Conservation (phyloP, 2,113 vertebrate genomes). For the Mustela nigripes region DNA sequence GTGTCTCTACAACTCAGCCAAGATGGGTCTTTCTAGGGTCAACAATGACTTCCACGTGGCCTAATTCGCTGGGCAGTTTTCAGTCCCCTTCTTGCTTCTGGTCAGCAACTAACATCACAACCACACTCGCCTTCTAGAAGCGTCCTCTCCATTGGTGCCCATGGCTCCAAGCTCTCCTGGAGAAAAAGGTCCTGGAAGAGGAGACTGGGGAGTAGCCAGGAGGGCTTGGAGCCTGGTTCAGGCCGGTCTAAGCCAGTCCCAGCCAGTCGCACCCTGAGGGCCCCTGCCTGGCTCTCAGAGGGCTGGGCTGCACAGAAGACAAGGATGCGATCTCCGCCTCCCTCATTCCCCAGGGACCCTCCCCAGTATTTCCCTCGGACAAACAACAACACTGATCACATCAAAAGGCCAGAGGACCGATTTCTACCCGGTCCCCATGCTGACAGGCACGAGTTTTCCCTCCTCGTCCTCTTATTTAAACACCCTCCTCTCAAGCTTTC, state of each 20-base stretch:
- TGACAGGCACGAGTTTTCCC: not conserved
- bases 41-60: not conserved
- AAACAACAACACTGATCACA: not conserved
- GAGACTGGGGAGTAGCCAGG: no score
- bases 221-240: not conserved
- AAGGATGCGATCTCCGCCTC: fast-evolving
- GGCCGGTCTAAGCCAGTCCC: not conserved
- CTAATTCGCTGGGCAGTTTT: not conserved
- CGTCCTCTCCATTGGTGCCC: not conserved
- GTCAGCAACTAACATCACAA: not conserved
- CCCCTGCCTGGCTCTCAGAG: not conserved
- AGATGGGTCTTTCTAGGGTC: not conserved
- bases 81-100: not conserved
- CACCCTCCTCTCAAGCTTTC: slow-evolving; percentile 82
- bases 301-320: not conserved
- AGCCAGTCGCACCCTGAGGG: not conserved
- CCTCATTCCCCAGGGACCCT: not conserved
- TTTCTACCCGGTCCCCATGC: not conserved
- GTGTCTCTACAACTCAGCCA: not conserved
- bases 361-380: not conserved
- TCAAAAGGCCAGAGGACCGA: not conserved
- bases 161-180: not conserved
- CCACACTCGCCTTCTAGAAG: not conserved
- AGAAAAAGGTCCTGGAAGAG: no score
- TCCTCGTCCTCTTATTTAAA: slow-evolving; percentile 71